These are phyloP conservation scores for Solenopsis invicta DNA, from an alignment of 1,140 invertebrate genomes.

Conservation along the genomic window DNA sequence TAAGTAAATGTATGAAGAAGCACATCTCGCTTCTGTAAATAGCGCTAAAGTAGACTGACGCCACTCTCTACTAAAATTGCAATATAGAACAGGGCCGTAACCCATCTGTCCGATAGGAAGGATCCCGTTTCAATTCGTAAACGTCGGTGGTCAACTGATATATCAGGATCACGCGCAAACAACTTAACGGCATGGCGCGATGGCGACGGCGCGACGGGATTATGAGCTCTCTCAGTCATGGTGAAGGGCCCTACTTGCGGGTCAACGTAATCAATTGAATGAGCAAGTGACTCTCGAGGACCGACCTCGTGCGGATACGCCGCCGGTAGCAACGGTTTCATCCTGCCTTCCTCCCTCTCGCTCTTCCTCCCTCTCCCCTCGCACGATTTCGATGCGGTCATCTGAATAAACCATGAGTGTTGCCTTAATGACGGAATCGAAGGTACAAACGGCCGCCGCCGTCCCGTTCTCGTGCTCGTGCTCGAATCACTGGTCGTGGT, in stretches of 20 bases:
- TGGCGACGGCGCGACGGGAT: constrained; percentile 62
- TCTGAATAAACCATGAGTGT: constrained; percentile 82
- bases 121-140: constrained; percentile 40
- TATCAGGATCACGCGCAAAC: constrained; percentile 61
- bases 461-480: constrained; percentile 40
- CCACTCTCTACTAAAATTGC: not conserved
- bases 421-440: constrained; percentile 80
- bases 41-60: not conserved
- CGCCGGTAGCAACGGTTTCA: constrained; percentile 51
- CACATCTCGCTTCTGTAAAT: not conserved
- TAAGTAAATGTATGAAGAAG: not conserved
- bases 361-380: not conserved
- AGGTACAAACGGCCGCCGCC: constrained; percentile 72
- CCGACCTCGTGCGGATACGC: constrained; percentile 67
- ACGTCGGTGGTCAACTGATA: constrained; percentile 33
- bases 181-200: constrained; percentile 68
- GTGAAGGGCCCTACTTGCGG: constrained; percentile 56
- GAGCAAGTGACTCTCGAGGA: constrained; percentile 84
- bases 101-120: not conserved
- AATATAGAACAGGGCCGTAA: not conserved
- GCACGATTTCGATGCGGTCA: constrained; percentile 71
- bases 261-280: constrained; percentile 82
- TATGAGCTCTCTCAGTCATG: constrained; percentile 61
- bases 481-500: constrained; percentile 64
- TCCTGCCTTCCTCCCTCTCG: constrained; percentile 41